Evolutionary conservation across 2,888 invertebrate species (phyloP).

Genomic region (Thereva nobilitata): DNA sequence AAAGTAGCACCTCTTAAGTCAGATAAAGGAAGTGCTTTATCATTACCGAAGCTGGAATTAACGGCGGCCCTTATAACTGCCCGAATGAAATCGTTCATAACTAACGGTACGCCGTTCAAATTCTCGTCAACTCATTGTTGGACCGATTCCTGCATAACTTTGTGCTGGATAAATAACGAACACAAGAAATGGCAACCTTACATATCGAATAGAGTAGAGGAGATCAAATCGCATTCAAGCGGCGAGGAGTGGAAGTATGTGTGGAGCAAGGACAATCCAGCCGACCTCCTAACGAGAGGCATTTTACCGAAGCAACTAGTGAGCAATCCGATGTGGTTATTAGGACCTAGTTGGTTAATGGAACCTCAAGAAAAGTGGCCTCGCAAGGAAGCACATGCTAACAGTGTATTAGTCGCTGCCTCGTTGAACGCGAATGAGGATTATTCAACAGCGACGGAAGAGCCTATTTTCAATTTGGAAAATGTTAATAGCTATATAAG

Average conservation of each 20-base stretch:
- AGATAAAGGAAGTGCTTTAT: too few relatives aligned
- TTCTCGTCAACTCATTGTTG: neutral
- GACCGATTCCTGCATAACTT: neutral
- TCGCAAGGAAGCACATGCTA: neutral
- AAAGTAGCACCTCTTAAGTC: too few relatives aligned
- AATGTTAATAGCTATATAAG: neutral
- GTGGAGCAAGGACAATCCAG: neutral
- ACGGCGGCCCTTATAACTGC: too few relatives aligned
- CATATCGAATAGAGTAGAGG: neutral
- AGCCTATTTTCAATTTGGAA: neutral
- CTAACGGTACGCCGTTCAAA: neutral
- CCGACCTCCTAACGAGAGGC: neutral
- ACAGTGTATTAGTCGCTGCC: neutral
- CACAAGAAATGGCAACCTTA: neutral
- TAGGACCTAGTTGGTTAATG: neutral
- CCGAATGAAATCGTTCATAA: neutral
- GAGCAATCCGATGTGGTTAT: neutral
- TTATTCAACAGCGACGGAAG: neutral
- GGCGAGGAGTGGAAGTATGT: conserved; percentile 5
- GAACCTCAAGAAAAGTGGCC: neutral
- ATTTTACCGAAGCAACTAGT: neutral
- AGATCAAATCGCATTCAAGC: neutral
- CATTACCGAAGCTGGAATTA: too few relatives aligned
- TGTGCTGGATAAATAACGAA: neutral
- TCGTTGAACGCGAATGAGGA: too few relatives aligned